A percentile compares a stretch with the other conserved stretches of the same genome.
These are phyloP conservation scores for Distichodus sexfasciatus DNA, from an alignment of 2,797 vertebrate genomes.

Conservation along the genomic window DNA sequence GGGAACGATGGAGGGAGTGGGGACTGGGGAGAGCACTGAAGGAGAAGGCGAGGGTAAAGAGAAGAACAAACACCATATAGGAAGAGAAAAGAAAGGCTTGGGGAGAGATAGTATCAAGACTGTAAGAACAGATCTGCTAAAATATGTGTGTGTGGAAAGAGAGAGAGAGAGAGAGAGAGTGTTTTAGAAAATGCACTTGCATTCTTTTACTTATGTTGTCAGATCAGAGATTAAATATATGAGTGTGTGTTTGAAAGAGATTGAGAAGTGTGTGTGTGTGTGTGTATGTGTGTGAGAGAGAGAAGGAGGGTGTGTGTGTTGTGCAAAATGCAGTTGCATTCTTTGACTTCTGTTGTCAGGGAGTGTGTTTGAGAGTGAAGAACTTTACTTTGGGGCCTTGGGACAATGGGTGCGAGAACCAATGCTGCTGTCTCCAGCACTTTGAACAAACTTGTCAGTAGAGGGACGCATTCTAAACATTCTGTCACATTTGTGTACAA, in stretches of 20 bases:
- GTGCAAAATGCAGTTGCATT: constrained; percentile 83
- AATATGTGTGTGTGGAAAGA: constrained; percentile 7
- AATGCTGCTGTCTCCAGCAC: constrained; percentile 89
- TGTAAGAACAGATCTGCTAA: constrained; percentile 28
- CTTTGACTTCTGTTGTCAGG: constrained; percentile 87
- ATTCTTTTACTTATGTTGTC: no score
- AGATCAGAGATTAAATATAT: background rate
- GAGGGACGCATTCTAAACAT: constrained; percentile 82
- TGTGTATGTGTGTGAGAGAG: constrained; percentile 58
- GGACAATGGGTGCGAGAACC: constrained; percentile 89
- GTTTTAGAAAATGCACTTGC: constrained; percentile 42
- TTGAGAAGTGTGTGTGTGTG: background rate
- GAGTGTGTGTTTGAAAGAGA: background rate
- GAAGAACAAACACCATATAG: constrained; percentile 64
- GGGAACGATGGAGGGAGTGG: background rate
- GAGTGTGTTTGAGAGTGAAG: constrained; percentile 76
- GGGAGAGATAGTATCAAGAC: constrained; percentile 41
- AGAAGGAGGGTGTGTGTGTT: constrained; percentile 58
- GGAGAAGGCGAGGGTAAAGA: constrained; percentile 61
- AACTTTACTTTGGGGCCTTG: constrained; percentile 79
- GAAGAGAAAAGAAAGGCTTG: constrained; percentile 62
- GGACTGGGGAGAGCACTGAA: background rate
- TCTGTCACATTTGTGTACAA: constrained; percentile 99
- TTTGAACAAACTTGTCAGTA: constrained; percentile 97
- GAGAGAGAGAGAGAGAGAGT: constrained; percentile 16